Evolutionary conservation across 2,888 invertebrate species (phyloP), one percentile per base, ranked within the genome.

Genomic region (Timema podura): DNA sequence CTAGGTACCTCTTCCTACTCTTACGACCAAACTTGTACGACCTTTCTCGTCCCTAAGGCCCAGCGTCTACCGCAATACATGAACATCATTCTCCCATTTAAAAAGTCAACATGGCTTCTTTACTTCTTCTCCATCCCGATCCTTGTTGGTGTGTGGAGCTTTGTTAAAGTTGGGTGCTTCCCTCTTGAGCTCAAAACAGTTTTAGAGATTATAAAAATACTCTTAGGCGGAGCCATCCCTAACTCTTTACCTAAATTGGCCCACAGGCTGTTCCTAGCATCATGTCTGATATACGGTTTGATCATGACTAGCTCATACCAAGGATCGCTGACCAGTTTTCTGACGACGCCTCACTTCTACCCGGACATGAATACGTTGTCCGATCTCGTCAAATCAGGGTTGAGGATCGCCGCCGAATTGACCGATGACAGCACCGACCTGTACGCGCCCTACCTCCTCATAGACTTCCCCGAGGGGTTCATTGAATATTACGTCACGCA

Each of bases 61-160:
- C 11, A 61, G 61, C 61, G 61, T 30, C 8, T 30, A 15, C 61
- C 61, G 11, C 30, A 11, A 5, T 61, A 61, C 61, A 61, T 61
- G 61, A 61, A 61, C 61, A 61, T 61, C 13, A 61, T 61, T 13
- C 61, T 61, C 1, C 61, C 61, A 61, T 61, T 61, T 13, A 44
- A 30, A 9, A 30, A 13, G 30, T 9, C 30, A 8, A 9, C 45
- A 45, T 61, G 61, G 61, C 11, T 15, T 45, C 30, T 61, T 7
- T 61, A 9, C 9, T 30, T 61, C 44, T 61, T 30, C 13, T 9
- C 61, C 8, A 30, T 61, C 9, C 61, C 61, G 30, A 11, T 8
- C 10, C 61, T 61, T 9, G 16, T 61, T 30, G 13, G 13, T 61
- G 30, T 45, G 30, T 61, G 30, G 61, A 16, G 45, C 30, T 44